phyloP scores from a whole-genome alignment of 2,113 vertebrate species.

The Pelmatolapia mariae region DNA sequence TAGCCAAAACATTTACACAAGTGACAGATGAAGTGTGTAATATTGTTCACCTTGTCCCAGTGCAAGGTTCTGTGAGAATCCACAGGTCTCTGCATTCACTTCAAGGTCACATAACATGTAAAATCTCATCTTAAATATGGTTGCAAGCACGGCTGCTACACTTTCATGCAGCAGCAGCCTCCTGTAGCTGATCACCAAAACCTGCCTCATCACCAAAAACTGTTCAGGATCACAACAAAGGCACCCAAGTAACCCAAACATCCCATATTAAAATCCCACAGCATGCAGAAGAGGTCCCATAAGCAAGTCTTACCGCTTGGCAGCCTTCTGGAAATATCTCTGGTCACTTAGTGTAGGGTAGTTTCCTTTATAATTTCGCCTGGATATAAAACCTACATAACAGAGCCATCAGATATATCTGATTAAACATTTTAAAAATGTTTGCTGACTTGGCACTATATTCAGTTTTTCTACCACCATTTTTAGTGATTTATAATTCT shows the following conservation, averaged over 20 bases:
- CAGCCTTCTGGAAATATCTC: not conserved
- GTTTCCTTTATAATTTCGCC: not conserved
- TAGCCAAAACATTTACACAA: not conserved
- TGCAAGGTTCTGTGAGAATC: not conserved
- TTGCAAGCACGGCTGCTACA: not conserved
- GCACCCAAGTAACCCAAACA: not conserved
- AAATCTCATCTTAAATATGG: not conserved
- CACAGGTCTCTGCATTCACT: not conserved
- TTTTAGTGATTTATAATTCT: not conserved
- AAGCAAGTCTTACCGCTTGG: accelerated
- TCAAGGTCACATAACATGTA: not conserved
- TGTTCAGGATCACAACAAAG: not conserved
- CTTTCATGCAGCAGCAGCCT: not conserved
- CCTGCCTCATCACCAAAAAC: not conserved
- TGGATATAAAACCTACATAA: not conserved
- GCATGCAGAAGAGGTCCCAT: not conserved
- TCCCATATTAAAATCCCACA: not conserved
- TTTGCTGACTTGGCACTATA: not conserved
- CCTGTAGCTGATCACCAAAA: not conserved
- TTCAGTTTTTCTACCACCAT: not conserved
- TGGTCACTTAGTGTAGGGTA: not conserved
- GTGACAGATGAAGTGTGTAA: not conserved
- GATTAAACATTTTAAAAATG: not conserved
- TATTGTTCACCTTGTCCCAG: not conserved
- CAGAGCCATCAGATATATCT: not conserved